phyloP scores from a whole-genome alignment of 2,113 vertebrate species.

The Rhombomys opimus region DNA sequence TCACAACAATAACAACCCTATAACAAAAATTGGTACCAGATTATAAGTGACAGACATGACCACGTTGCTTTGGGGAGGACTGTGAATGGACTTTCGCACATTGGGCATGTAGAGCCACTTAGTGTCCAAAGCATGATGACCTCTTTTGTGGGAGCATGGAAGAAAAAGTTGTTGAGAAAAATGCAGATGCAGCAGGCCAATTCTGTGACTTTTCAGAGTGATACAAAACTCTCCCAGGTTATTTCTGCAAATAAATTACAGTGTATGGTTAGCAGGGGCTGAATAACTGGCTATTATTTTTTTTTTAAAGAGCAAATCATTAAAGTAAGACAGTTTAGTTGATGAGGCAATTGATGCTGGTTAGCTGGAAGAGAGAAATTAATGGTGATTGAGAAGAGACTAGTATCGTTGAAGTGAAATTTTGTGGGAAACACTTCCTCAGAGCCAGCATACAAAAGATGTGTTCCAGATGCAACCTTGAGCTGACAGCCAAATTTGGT shows the following conservation, averaged over 20 bases:
- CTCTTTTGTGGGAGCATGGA: not conserved
- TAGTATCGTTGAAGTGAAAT: not conserved
- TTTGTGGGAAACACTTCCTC: not conserved
- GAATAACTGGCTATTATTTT: not conserved
- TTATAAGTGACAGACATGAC: not conserved
- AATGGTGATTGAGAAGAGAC: not conserved
- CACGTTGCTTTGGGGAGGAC: not conserved
- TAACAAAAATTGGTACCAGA: not conserved
- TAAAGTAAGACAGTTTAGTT: not conserved
- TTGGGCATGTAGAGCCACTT: not conserved
- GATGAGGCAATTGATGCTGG: not conserved
- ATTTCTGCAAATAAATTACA: not conserved
- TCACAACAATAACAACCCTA: not conserved
- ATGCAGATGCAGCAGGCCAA: not conserved
- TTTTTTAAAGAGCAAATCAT: too few species aligned
- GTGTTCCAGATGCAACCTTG: not conserved
- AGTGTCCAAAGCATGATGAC: not conserved
- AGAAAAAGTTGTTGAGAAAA: not conserved
- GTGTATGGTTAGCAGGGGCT: not conserved
- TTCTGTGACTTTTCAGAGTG: not conserved
- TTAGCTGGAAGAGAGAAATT: not conserved
- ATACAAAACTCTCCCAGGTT: not conserved
- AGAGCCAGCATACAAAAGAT: not conserved
- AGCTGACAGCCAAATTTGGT: not conserved
- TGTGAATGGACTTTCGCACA: not conserved